Evolutionary conservation across 1,140 invertebrate genomes (phyloP).

Genomic region (Microplitis mediator): DNA sequence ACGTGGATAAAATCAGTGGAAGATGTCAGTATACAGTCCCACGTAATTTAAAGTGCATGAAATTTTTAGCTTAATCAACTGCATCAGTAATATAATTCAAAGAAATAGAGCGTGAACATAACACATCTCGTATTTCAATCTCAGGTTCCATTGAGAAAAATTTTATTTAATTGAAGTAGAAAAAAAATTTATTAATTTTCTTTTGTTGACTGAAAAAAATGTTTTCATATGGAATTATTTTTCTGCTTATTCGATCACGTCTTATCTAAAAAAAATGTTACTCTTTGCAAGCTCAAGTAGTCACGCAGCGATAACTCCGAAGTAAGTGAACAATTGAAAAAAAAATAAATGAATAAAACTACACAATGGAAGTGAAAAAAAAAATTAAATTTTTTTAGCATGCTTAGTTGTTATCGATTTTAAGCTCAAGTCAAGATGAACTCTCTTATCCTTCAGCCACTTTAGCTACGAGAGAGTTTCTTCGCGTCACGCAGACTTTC

Average conservation of each 20-base stretch:
- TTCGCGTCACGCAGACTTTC: conserved; percentile 9
- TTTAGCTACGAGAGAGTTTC: conserved; percentile 4
- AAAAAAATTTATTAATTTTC: too few species aligned
- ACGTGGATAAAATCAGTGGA: too few species aligned
- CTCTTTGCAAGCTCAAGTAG: background rate
- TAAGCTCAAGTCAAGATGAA: background rate
- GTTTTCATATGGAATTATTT: background rate
- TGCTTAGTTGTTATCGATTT: conserved; percentile 44
- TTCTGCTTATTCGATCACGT: background rate
- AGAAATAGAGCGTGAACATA: too few species aligned
- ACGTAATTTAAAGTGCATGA: too few species aligned
- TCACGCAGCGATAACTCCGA: background rate
- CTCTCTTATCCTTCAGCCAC: conserved; percentile 8
- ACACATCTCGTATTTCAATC: too few species aligned
- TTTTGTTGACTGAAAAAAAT: too few species aligned
- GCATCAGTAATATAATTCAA: too few species aligned
- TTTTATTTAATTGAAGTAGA: too few species aligned
- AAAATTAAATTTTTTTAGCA: conserved; percentile 36
- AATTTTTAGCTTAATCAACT: too few species aligned
- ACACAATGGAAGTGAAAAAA: background rate
- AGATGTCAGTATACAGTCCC: too few species aligned
- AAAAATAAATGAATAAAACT: background rate
- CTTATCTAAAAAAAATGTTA: background rate
- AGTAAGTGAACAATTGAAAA: background rate
- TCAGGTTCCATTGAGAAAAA: too few species aligned